A percentile compares a stretch with the other conserved stretches of the same genome.
Evolutionary conservation across 2,888 invertebrate species (phyloP).

Genomic region (Blera fallax): DNA sequence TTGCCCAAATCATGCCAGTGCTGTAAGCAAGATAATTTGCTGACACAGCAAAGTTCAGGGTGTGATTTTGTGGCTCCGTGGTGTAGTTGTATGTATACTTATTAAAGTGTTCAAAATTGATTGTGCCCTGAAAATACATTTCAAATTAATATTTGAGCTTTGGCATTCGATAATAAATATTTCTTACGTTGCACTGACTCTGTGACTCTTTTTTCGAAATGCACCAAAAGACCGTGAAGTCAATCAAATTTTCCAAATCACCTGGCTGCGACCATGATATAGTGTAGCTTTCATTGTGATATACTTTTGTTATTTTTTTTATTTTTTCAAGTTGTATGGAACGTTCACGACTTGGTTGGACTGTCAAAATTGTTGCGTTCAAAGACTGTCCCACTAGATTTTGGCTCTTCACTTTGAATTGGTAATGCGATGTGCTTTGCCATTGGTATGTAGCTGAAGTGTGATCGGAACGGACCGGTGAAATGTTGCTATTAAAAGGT

Average conservation of each 20-base stretch:
- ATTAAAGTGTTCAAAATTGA: conserved; percentile 84
- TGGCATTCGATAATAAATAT: not conserved
- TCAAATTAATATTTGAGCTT: not conserved
- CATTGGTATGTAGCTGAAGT: conserved; percentile 77
- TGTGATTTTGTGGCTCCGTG: conserved; percentile 82
- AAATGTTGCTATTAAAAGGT: conserved; percentile 20
- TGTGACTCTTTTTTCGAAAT: conserved; percentile 83
- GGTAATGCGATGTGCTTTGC: conserved; percentile 74
- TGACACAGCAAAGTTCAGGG: conserved; percentile 89
- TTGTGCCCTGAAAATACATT: conserved; percentile 82
- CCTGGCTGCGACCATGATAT: conserved; percentile 88
- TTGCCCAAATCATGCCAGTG: conserved; percentile 93
- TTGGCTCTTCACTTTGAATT: conserved; percentile 77
- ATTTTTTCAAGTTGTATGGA: conserved; percentile 13
- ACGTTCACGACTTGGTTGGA: conserved; percentile 73
- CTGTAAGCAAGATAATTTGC: conserved; percentile 87
- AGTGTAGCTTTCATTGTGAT: conserved; percentile 87
- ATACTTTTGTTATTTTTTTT: conserved; percentile 87
- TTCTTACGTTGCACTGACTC: conserved; percentile 84
- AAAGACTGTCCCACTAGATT: conserved; percentile 76
- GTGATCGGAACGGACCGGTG: conserved; percentile 73
- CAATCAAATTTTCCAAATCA: conserved; percentile 81
- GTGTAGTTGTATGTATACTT: conserved; percentile 76
- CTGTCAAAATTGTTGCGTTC: conserved; percentile 75
- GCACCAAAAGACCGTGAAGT: conserved; percentile 93